Percentiles rank a stretch among this genome's conserved stretches.
Conservation (phyloP, 2,888 invertebrate genomes). For the Tetragonula carbonaria region DNA sequence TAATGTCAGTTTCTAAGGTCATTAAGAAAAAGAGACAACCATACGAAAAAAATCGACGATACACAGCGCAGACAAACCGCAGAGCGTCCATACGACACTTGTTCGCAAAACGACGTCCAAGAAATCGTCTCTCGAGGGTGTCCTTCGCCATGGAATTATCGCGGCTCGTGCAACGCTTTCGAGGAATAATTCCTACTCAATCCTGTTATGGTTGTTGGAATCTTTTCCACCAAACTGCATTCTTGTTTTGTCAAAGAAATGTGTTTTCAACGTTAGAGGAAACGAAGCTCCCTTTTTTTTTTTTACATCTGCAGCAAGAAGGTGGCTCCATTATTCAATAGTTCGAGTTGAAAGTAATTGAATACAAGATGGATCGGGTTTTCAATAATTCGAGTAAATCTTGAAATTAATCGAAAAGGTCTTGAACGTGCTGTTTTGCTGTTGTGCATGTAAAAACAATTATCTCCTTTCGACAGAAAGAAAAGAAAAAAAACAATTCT, state of each 20-base stretch:
- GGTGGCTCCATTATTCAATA: too few relatives aligned
- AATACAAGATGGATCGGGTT: too few relatives aligned
- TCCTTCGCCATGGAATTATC: conserved; percentile 43
- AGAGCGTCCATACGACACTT: conserved; percentile 1
- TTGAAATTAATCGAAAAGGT: too few relatives aligned
- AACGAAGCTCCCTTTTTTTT: neutral
- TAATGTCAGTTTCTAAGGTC: neutral
- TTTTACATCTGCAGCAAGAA: too few relatives aligned
- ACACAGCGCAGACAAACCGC: neutral
- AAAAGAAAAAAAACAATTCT: too few relatives aligned
- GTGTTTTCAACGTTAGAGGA: neutral
- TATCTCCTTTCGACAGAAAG: too few relatives aligned
- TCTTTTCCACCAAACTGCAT: neutral
- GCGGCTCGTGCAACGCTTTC: conserved; percentile 1
- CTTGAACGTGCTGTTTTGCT: too few relatives aligned
- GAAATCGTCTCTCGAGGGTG: conserved; percentile 17
- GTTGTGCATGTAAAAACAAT: too few relatives aligned
- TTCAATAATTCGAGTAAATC: too few relatives aligned
- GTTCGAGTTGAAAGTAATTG: too few relatives aligned
- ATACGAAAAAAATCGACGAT: neutral
- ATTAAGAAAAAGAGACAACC: neutral
- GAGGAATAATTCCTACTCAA: conserved; percentile 37
- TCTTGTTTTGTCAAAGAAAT: neutral
- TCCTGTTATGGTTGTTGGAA: neutral
- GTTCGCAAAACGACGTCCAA: conserved; percentile 18